Conservation (phyloP, 30 jellyfish, hydroid and myxozoan genomes). For the Catostylus mosaicus region DNA sequence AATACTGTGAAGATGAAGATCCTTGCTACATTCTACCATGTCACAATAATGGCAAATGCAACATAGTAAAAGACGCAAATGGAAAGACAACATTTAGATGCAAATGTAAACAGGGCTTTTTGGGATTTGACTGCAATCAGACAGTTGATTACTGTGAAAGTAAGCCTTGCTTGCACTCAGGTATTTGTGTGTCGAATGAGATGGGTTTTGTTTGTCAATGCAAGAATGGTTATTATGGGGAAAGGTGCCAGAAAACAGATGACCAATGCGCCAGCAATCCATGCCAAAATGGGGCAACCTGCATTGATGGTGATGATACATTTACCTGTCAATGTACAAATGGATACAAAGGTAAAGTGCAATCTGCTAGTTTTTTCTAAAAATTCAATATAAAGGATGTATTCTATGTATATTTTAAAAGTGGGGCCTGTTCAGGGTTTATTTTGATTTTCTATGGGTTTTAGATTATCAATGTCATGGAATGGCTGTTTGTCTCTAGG, state of each 20-base stretch:
- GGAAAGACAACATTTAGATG: constrained; percentile 71
- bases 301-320: constrained; percentile 56
- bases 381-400: no score
- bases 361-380: no score
- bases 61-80: constrained; percentile 33
- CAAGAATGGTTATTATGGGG: constrained; percentile 71
- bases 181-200: constrained; percentile 57
- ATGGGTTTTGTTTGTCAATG: constrained; percentile 79
- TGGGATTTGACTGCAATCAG: constrained; percentile 81
- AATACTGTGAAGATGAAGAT: constrained; percentile 89
- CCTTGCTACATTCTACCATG: constrained; percentile 92
- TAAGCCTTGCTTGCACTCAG: constrained; percentile 85
- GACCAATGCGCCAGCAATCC: constrained; percentile 91
- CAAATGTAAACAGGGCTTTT: constrained; percentile 69
- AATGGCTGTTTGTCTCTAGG: no score
- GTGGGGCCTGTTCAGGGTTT: no score
- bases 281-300: constrained; percentile 80
- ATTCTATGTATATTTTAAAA: no score
- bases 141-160: constrained; percentile 73
- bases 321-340: constrained; percentile 53
- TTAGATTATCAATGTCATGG: no score
- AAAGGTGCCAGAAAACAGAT: constrained; percentile 42
- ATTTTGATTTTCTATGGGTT: no score
- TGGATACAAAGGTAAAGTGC: constrained; percentile 63
- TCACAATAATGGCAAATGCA: constrained; percentile 72